Base-by-base conservation (phyloP, 2,113 vertebrate species). In the Lathamus discolor region DNA sequence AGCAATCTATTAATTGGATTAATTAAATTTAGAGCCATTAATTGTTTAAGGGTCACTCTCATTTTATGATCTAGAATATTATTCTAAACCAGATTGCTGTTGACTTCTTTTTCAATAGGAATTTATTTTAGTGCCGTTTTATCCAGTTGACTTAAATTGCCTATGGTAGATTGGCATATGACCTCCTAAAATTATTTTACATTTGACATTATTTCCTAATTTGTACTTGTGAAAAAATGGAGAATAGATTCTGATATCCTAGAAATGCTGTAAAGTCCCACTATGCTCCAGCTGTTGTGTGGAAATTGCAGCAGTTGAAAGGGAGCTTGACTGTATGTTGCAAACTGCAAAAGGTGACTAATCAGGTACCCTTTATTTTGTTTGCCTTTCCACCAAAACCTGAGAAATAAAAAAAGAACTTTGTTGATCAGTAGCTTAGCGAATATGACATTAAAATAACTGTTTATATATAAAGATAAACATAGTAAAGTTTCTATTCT, bases 321-420 rank as follows among this genome's bases (percentile, higher is more conserved):
- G 20, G 17, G 23, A 63, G 39, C 17, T 46, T 61, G 29, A 20
- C 13, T 61, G 9, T 20, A 11, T 17, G 37, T 73, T 74, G 39
- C 43, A 37, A 54, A n/a, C 31, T 39, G 17, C 28, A 83, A n/a
- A 83, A 77, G 0, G 0, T 43, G 41, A 48, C 13, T 19, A 6
- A 41, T 54, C 31, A 31, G 28, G 12, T 17, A 23, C 6, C 9
- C 2, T 82, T 44, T 29, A 18, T 28, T 89, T 54, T 27, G 7
- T 64, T 80, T 83, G 13, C 15, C 51, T 51, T 66, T 87, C 72
- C 64, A 61, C 33, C 10, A 84, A 57, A 89, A 74, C 24, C 8
- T 31, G 23, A 29, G 5, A 70, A 72, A 59, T 31, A 17, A 37
- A 79, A 43, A 33, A 77, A 57, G 0, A 59, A 29, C 8, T n/a